These are phyloP conservation scores for Astreopora myriophthalma DNA, from an alignment of 64 coral and sea anemone species.

Conservation along the genomic window DNA sequence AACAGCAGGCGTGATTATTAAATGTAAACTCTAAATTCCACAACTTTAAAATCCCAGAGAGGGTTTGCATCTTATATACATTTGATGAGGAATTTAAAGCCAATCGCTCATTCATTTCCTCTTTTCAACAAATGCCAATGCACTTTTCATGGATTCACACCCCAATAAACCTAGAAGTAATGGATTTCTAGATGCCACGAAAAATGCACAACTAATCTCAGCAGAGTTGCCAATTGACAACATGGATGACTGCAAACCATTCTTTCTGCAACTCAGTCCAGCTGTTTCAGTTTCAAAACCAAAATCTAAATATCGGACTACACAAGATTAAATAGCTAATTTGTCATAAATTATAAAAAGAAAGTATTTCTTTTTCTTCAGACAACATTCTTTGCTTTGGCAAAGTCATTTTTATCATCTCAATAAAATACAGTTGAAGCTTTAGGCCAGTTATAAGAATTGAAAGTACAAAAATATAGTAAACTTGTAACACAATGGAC, in stretches of 20 bases:
- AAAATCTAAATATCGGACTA: too few species aligned
- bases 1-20: too few species aligned
- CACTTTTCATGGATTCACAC: too few species aligned
- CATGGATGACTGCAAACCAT: too few species aligned
- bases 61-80: too few species aligned
- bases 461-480: conserved; percentile 16
- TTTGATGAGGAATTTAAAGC: too few species aligned
- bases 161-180: background rate
- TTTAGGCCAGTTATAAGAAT: background rate
- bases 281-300: too few species aligned
- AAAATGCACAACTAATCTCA: background rate
- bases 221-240: background rate
- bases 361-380: background rate
- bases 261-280: too few species aligned
- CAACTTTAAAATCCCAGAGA: too few species aligned
- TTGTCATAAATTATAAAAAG: background rate
- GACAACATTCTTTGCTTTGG: background rate
- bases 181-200: background rate
- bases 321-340: background rate
- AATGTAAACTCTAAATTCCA: too few species aligned
- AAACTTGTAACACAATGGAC: background rate
- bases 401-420: background rate
- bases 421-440: background rate
- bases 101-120: too few species aligned
- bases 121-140: too few species aligned